Base-by-base conservation (phyloP, 1,140 invertebrate genomes). In the Dendrolimus kikuchii region DNA sequence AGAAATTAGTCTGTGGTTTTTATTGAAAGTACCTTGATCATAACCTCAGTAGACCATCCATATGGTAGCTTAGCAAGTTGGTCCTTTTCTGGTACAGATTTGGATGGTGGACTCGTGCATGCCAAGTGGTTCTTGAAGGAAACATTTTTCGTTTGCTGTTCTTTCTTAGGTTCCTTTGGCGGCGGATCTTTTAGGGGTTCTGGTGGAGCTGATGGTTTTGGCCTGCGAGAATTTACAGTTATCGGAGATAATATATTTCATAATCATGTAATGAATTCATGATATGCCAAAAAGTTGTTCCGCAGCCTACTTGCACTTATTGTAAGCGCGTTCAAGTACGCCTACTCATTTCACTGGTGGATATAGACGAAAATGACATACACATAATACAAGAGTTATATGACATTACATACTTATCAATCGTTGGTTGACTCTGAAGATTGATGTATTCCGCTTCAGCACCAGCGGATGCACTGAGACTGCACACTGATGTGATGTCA, bases 401-500 rank as follows among this genome's bases (percentile, higher is more conserved):
- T 48, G 38, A 9, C n/a, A 48, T 40, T 40, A 64, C 66, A 66
- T 53, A 83, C 85, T 77, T 84, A 38, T 88, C 82, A 38, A 60
- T 59, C 5, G 60, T 57, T 45, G 69, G 74, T 39, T 78, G 77
- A 37, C 66, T 77, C 43, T 85, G 75, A 40, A 81, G 57, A 48
- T 72, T 72, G 10, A 75, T 76, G 47, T 76, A 81, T 48, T 85
- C 81, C 0, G 69, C 74, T 51, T 88, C 86, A 7, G 77, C 85
- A 0, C 86, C 86, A 9, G 85, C 84, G 0, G 86, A 88, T 0
- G 83, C 85, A 38, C 89, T 90, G 5, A 90, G 76, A 56, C 89
- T 90, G 62, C 90, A 90, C 8, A 90, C 71, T 36, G 89, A 90
- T 7, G 89, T 90, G 6, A 90, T 88, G 57, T 90, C 90, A 57